phyloP scores from a whole-genome alignment of 2,888 invertebrate genomes.

The Pollenia angustigena region DNA sequence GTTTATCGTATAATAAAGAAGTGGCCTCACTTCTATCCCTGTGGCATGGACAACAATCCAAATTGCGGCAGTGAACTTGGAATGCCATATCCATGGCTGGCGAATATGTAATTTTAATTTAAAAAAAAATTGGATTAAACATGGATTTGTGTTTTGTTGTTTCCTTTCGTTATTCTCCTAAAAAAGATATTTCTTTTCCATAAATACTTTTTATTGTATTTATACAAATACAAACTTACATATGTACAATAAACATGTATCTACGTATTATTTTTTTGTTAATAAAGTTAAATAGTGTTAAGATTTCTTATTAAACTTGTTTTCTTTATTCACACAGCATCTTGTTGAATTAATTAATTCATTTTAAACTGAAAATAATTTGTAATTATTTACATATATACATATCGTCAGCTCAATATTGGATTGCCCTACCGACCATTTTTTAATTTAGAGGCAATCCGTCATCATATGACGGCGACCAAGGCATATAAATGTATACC shows the following conservation, averaged over 20 bases:
- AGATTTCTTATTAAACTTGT: not conserved
- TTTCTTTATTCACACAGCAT: not conserved
- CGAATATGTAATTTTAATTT: constrained; percentile 75
- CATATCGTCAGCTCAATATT: too few species aligned
- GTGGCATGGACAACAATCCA: constrained; percentile 78
- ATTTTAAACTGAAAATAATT: too few species aligned
- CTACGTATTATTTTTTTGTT: not conserved
- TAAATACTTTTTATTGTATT: too few species aligned
- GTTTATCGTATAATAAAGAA: constrained; percentile 84
- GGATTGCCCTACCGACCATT: not conserved
- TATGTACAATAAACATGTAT: not conserved
- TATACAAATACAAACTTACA: too few species aligned
- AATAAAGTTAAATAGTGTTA: not conserved
- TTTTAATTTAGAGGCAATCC: too few species aligned
- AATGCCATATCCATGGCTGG: constrained; percentile 79
- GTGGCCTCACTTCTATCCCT: constrained; percentile 85
- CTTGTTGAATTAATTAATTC: too few species aligned
- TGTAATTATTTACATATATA: too few species aligned
- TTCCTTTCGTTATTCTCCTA: not conserved
- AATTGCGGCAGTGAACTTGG: constrained; percentile 82
- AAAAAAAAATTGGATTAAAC: constrained; percentile 1
- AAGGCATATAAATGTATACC: too few species aligned
- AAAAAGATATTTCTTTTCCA: too few species aligned
- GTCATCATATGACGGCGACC: too few species aligned
- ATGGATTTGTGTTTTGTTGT: not conserved